Percentiles rank a stretch among this genome's conserved stretches.
Conservation (phyloP, 23 tunicate species). For the Styela plicata region DNA sequence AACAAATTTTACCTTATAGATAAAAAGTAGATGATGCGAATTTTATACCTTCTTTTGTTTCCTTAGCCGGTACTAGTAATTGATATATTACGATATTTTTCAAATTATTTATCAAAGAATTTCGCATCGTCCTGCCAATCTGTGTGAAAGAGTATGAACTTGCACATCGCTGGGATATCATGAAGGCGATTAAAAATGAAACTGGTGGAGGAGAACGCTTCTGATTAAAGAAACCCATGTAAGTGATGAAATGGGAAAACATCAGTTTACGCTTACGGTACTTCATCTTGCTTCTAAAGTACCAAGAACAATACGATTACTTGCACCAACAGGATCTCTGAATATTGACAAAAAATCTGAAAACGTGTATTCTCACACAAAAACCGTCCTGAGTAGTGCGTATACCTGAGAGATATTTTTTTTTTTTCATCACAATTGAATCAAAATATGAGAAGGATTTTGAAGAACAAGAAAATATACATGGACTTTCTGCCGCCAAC, state of each 20-base stretch:
- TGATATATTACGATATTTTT: too few species aligned
- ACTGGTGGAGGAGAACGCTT: slow-evolving; percentile 94
- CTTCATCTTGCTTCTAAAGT: slow-evolving; percentile 50
- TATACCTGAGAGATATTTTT: slow-evolving; percentile 55
- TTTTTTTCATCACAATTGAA: slow-evolving; percentile 29
- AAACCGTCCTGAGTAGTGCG: too few species aligned
- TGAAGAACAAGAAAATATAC: slow-evolving; percentile 57
- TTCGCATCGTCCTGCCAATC: slow-evolving; percentile 58
- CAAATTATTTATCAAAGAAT: slow-evolving; percentile 60
- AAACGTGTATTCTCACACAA: too few species aligned
- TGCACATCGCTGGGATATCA: slow-evolving; percentile 58
- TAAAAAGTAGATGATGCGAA: too few species aligned
- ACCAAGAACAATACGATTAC: slow-evolving; percentile 24
- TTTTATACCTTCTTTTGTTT: too few species aligned
- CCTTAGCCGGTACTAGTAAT: too few species aligned
- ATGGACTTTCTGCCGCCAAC: slow-evolving; percentile 34
- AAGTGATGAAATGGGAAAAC: slow-evolving; percentile 23
- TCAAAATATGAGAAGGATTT: slow-evolving; percentile 33
- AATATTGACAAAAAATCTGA: too few species aligned
- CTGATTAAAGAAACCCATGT: slow-evolving; percentile 49
- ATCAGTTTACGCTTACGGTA: slow-evolving; percentile 64
- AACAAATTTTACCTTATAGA: too few species aligned
- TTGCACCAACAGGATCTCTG: slow-evolving; percentile 43
- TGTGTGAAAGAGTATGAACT: slow-evolving; percentile 54
- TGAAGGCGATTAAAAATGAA: slow-evolving; percentile 71